Conservation (phyloP, 1,140 invertebrate genomes). For the Littorina saxatilis region DNA sequence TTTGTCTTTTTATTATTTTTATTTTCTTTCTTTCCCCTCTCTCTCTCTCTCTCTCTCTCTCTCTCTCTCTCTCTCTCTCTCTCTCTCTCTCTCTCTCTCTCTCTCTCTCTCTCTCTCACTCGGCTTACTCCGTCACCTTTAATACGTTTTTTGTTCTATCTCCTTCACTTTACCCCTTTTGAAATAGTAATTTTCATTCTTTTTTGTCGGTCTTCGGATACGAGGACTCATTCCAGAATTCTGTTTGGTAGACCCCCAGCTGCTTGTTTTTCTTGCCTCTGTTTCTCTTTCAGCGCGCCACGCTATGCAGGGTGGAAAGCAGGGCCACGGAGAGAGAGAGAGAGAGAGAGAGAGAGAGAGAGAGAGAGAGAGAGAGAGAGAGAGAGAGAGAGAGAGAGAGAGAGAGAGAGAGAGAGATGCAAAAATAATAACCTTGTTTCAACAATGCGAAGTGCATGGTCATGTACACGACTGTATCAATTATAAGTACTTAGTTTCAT, state of each 20-base stretch:
- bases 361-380: constrained; percentile 9
- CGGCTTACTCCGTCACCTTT: not conserved
- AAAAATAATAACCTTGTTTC: no score
- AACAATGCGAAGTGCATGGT: no score
- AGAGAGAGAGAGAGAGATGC: not conserved
- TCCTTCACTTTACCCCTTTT: not conserved
- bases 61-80: constrained; percentile 22
- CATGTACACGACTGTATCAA: no score
- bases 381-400: constrained; percentile 11
- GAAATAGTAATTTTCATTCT: no score
- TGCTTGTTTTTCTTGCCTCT: constrained; percentile 4
- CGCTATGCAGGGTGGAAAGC: not conserved
- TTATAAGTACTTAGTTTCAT: no score
- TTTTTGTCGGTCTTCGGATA: no score
- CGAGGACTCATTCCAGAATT: not conserved
- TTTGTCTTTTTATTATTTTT: not conserved
- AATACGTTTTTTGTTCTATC: not conserved
- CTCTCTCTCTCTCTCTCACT: no score
- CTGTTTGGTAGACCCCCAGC: not conserved
- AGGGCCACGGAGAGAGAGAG: not conserved
- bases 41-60: constrained; percentile 21
- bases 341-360: constrained; percentile 17
- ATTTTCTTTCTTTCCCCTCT: not conserved
- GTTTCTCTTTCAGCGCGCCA: constrained; percentile 12
- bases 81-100: constrained; percentile 33